Evolutionary conservation across 2,113 vertebrate species (phyloP), one percentile per base, ranked within the genome.

Genomic region (Corythornis madagascariensis): DNA sequence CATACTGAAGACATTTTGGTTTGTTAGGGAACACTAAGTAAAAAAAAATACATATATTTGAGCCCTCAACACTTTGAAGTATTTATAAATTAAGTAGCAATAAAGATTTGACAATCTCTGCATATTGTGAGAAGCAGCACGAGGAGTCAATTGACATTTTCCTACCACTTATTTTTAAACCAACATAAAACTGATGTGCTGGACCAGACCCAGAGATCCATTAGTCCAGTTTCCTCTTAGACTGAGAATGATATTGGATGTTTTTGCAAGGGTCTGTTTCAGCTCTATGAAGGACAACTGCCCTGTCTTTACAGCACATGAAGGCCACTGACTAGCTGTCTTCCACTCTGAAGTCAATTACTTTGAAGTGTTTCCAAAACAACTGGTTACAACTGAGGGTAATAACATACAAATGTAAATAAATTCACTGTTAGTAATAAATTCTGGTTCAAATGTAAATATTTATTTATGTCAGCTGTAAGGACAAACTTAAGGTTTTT

Each of bases 161-260:
- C 72, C 94, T 83, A 92, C 56, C 48, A 83, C 60, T 5, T 87
- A 92, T 85, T 92, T 95, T 88, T 38, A 83, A 64, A 93, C 69
- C 88, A 90, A 88, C 74, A 83, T 56, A 89, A 87, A 93, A 67
- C 64, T 0, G 4, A 80, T 70, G 85, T 67, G 56, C 79, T 91
- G 82, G 91, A 94, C 76, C 52, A 92, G 67, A 88, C 82, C 71
- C 89, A 95, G 89, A 89, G 60, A 83, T 86, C 75, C 75, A 94
- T 94, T 88, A 95, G 91, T 47, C 64, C 77, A 76, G 83, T 38
- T 87, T 94, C 91, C 91, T 93, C 67, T 85, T 17, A 56, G 83
- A 72, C 63, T 73, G 33, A 76, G 33, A 20, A 86, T 2, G 7
- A 25, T 17, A 85, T 2, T 52, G 40, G 47, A 89, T 85, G 67